Percentiles rank a stretch among this genome's conserved stretches.
Conservation (phyloP, 2,888 invertebrate species). For the Globia sparganii region DNA sequence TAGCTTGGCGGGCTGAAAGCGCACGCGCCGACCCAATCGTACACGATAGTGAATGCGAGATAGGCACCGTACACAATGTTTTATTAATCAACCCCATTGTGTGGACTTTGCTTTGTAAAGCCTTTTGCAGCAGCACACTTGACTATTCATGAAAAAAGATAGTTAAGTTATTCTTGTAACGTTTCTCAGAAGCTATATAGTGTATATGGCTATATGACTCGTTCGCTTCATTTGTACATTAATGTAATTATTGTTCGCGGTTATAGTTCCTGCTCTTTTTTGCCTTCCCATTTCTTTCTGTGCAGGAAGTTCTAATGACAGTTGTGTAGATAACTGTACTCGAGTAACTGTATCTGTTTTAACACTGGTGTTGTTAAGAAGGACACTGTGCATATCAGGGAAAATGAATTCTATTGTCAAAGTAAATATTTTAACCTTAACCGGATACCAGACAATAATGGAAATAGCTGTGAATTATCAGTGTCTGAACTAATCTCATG, state of each 20-base stretch:
- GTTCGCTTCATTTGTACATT: conserved; percentile 52
- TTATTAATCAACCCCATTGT: conserved; percentile 85
- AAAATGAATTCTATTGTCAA: conserved; percentile 19
- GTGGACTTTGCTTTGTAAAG: conserved; percentile 64
- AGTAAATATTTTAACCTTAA: conserved; percentile 21
- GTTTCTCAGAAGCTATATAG: conserved; percentile 46
- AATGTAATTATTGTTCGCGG: conserved; percentile 57
- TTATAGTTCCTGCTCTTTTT: conserved; percentile 41
- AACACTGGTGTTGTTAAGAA: conserved; percentile 42
- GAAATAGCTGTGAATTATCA: background rate
- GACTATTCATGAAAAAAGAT: conserved; percentile 74
- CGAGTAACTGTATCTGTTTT: conserved; percentile 41
- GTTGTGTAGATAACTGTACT: conserved; percentile 50
- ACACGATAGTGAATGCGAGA: conserved; percentile 71
- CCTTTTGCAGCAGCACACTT: conserved; percentile 73
- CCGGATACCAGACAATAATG: conserved; percentile 11
- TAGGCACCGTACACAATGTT: conserved; percentile 77
- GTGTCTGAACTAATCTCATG: background rate
- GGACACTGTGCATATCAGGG: conserved; percentile 32
- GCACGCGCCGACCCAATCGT: conserved; percentile 67
- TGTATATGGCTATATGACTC: conserved; percentile 8
- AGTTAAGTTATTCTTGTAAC: conserved; percentile 52
- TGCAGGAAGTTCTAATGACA: conserved; percentile 45
- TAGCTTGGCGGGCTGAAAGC: conserved; percentile 67
- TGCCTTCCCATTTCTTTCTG: conserved; percentile 40